Conservation (phyloP, 2,113 vertebrate species). For the Terrapene triunguis region DNA sequence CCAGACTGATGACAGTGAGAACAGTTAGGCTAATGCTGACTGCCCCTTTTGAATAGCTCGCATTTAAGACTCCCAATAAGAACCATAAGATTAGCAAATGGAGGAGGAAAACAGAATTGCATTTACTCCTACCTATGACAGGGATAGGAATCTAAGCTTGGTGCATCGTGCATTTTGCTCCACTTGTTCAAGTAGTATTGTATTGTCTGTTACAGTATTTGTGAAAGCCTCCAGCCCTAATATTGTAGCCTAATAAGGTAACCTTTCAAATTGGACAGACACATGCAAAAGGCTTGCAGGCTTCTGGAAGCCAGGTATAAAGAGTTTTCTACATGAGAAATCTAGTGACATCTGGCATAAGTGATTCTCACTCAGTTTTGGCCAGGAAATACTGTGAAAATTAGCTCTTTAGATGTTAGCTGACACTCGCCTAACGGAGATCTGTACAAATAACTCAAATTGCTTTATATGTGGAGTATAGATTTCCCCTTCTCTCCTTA, state of each 20-base stretch:
- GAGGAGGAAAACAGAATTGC: background rate
- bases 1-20: constrained; percentile 21
- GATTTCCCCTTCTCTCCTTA: background rate
- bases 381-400: background rate
- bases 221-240: constrained; percentile 7
- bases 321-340: background rate
- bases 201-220: constrained; percentile 31
- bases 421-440: background rate
- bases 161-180: constrained; percentile 22
- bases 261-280: constrained; percentile 1
- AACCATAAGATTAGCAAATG: background rate
- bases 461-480: background rate
- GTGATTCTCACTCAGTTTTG: background rate
- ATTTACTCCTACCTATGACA: constrained; percentile 10
- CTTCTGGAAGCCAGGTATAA: constrained; percentile 8
- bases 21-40: background rate
- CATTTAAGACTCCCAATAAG: background rate
- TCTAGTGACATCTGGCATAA: background rate
- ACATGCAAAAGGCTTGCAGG: background rate
- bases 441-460: background rate
- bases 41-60: background rate
- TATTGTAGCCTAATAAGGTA: constrained; percentile 55
- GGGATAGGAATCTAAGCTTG: constrained; percentile 34
- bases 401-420: background rate
- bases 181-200: constrained; percentile 18